phyloP scores from a whole-genome alignment of 1,140 invertebrate species.

The Philopotamus ludificatus region DNA sequence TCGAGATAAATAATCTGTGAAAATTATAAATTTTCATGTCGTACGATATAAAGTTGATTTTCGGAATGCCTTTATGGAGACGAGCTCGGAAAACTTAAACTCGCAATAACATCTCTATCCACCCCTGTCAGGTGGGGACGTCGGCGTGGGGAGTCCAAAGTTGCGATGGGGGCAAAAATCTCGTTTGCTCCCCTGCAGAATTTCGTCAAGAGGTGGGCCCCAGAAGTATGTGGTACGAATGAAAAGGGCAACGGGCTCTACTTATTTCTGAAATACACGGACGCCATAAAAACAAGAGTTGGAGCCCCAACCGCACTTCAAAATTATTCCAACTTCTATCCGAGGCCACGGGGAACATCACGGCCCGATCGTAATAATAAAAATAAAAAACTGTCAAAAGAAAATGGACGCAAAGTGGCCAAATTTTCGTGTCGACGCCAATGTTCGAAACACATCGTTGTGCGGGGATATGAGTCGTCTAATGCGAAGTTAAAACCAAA shows the following conservation, averaged over 20 bases:
- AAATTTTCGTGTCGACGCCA: too few species aligned
- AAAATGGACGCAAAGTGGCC: not conserved
- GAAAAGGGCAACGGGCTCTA: constrained; percentile 14
- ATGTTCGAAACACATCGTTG: too few species aligned
- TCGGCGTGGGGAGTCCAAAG: not conserved
- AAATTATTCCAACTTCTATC: constrained; percentile 9
- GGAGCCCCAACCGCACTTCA: constrained; percentile 8
- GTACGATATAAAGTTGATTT: not conserved
- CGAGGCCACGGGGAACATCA: not conserved
- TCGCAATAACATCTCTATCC: not conserved
- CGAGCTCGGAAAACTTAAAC: not conserved
- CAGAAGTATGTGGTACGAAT: not conserved
- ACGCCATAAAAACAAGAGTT: constrained; percentile 16
- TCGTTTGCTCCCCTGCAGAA: constrained; percentile 3
- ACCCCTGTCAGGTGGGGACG: not conserved
- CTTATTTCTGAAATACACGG: constrained; percentile 14
- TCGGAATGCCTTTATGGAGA: not conserved
- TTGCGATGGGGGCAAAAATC: constrained; percentile 5
- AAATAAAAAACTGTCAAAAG: not conserved
- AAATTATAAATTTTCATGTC: not conserved
- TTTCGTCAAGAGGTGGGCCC: constrained; percentile 13
- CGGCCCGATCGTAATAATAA: not conserved
- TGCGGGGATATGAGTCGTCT: not conserved
- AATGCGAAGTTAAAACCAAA: too few species aligned
- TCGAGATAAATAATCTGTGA: not conserved